Evolutionary conservation across 2,113 vertebrate genomes (phyloP).

Genomic region (Neoarius graeffei): DNA sequence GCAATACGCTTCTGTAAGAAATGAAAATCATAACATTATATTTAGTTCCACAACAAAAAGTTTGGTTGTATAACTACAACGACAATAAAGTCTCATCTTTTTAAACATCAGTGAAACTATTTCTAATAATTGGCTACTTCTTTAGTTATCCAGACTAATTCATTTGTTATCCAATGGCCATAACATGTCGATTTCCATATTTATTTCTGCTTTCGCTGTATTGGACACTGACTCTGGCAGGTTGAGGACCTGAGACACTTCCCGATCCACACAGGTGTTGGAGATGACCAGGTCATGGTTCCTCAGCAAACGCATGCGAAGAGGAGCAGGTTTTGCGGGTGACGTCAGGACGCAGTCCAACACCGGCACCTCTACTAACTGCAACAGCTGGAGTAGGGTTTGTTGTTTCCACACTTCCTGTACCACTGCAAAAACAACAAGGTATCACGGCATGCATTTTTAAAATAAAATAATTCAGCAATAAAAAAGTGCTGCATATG

Average conservation of each 20-base stretch:
- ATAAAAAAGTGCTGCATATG: background rate
- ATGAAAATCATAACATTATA: too few species aligned
- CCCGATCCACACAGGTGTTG: slow-evolving; percentile 83
- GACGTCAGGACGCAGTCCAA: slow-evolving; percentile 79
- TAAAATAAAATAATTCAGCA: background rate
- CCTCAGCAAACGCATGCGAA: slow-evolving; percentile 58
- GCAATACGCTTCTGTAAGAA: too few species aligned
- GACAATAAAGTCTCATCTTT: too few species aligned
- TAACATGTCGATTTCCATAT: background rate
- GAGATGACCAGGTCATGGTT: slow-evolving; percentile 78
- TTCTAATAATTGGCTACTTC: background rate
- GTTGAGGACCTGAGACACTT: slow-evolving; percentile 71
- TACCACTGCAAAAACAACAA: slow-evolving; percentile 66
- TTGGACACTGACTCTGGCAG: slow-evolving; percentile 74
- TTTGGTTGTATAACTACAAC: too few species aligned
- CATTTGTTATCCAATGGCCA: background rate
- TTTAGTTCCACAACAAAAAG: too few species aligned
- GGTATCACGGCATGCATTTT: background rate
- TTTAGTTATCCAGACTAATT: background rate
- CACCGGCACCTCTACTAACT: slow-evolving; percentile 79
- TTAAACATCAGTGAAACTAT: too few species aligned
- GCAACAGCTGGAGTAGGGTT: slow-evolving; percentile 79
- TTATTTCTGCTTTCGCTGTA: background rate
- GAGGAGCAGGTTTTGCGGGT: slow-evolving; percentile 67
- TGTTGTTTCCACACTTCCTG: slow-evolving; percentile 84